Base-by-base conservation (phyloP, 92 coral and sea anemone species). In the Porites evermanni region DNA sequence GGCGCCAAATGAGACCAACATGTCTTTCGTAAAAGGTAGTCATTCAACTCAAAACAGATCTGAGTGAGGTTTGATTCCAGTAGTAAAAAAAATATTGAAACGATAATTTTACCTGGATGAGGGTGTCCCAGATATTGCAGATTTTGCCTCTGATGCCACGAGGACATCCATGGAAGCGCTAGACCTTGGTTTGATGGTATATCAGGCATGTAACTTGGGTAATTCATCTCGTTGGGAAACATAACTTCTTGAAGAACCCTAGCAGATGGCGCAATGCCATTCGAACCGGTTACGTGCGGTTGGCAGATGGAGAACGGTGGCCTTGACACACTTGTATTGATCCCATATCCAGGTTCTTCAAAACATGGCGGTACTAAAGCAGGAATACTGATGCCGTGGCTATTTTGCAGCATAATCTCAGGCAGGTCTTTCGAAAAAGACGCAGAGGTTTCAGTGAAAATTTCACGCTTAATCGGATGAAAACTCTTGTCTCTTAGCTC, bases 301-400 rank as follows among this genome's bases (percentile, higher is more conserved):
- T 91, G 88, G 38, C 95, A 95, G 50, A 78, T 79, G 23, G 91
- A 84, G 84, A 86, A 95, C 56, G 91, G 91, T 12, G 90, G 86
- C 66, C 94, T 75, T 2, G 98, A 88, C 44, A 94, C 61, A 38
- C 67, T 93, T 19, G 95, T 95, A 56, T 75, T 86, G 51, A 91
- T 81, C 86, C 94, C 91, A 78, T 87, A 88, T 72, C 88, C 88
- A 53, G 89, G 94, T 38, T 93, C 95, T 23, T 93, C 95, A 80
- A 91, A 93, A 79, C 98, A 91, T 12, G 93, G 93, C n/a, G 98
- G 91, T 1, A 93, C 98, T 32, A 92, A 81, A 11, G 98, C 83
- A 17, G 98, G 98, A 44, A 95, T 88, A 61, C 98, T 92, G 53
- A 94, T 79, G 0, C 98, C 95, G 52, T 92, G 94, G 80, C 92